Percentiles rank a stretch among this genome's conserved stretches.
phyloP scores from a whole-genome alignment of 2,113 vertebrate genomes.

The Arothron firmamentum region DNA sequence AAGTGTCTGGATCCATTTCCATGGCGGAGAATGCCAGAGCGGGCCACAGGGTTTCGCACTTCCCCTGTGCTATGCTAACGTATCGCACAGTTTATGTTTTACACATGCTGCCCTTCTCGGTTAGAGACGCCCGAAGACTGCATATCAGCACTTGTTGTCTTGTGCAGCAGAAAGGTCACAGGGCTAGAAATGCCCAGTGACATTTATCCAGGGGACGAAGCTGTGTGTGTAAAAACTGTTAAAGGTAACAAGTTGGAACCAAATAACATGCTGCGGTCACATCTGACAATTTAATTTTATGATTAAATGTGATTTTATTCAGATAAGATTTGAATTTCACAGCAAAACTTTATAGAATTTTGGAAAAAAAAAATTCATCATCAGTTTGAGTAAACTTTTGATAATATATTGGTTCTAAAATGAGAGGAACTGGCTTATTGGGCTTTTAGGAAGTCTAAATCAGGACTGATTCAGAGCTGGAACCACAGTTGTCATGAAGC shows the following conservation, averaged over 20 bases:
- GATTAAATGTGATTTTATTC: too few species aligned
- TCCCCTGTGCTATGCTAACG: slow-evolving; percentile 8
- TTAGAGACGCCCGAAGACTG: slow-evolving; percentile 8
- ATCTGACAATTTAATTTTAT: too few species aligned
- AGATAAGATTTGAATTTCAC: too few species aligned
- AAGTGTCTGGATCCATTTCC: slow-evolving; percentile 9
- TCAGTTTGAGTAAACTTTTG: too few species aligned
- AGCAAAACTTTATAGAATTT: too few species aligned
- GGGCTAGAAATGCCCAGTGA: slow-evolving; percentile 13
- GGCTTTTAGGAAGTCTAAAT: too few species aligned
- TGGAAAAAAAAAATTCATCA: too few species aligned
- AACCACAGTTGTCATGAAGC: too few species aligned
- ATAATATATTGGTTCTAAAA: too few species aligned
- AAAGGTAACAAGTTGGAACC: background rate
- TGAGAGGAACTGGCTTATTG: too few species aligned
- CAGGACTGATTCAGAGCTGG: too few species aligned
- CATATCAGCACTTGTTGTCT: slow-evolving; percentile 27
- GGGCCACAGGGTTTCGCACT: slow-evolving; percentile 21
- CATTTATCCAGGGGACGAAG: slow-evolving; percentile 28
- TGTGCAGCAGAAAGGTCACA: slow-evolving; percentile 25
- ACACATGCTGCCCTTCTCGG: background rate
- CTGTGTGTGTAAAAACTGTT: background rate
- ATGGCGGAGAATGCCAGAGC: slow-evolving; percentile 20
- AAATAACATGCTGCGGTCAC: background rate
- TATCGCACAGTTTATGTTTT: slow-evolving; percentile 16